These are phyloP conservation scores for Podabrus alpinus DNA, from an alignment of 2,888 invertebrate species.

Conservation along the genomic window DNA sequence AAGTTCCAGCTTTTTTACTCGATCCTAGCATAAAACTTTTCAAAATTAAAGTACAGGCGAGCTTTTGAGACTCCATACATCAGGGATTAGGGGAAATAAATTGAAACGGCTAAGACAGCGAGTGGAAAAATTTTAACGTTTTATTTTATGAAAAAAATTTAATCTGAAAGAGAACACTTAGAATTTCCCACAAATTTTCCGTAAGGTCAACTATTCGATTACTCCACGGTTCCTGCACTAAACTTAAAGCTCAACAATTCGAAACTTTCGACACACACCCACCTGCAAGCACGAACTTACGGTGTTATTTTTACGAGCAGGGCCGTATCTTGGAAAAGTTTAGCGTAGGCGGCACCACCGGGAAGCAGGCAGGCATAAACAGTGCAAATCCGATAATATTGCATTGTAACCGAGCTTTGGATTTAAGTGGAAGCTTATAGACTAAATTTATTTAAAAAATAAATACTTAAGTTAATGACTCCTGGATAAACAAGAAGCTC, in stretches of 20 bases:
- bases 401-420: neutral
- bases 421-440: neutral
- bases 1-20: neutral
- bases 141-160: neutral
- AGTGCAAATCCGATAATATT: neutral
- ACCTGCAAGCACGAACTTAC: neutral
- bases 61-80: neutral
- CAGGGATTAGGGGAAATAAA: neutral
- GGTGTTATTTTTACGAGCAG: neutral
- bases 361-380: neutral
- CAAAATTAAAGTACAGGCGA: neutral
- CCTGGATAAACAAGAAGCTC: slow-evolving; percentile 16
- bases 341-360: neutral
- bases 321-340: neutral
- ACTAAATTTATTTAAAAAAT: neutral
- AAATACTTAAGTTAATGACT: slow-evolving; percentile 14
- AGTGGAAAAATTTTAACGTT: neutral
- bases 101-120: neutral
- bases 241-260: neutral
- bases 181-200: neutral
- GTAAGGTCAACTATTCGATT: neutral
- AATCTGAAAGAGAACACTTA: neutral
- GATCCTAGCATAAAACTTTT: neutral
- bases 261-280: neutral
- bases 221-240: neutral